phyloP scores from a whole-genome alignment of 2,888 invertebrate genomes.

The Neoitamus cyanurus region DNA sequence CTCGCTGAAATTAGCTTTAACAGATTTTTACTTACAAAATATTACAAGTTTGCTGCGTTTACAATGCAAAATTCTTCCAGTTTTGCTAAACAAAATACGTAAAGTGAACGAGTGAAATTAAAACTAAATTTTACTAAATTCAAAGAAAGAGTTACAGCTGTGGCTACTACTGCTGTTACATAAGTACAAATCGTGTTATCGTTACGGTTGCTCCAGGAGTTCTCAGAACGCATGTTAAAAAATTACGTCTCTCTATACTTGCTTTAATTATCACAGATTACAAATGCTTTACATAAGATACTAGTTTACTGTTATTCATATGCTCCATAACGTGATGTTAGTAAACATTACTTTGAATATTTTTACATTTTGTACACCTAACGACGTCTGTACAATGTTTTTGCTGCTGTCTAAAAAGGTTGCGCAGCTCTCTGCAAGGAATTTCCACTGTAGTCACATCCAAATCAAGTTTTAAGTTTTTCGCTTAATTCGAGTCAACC shows the following conservation, averaged over 20 bases:
- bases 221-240: constrained; percentile 27
- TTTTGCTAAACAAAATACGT: background rate
- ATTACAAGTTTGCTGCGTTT: background rate
- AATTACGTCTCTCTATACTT: constrained; percentile 53
- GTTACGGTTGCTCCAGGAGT: constrained; percentile 23
- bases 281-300: constrained; percentile 56
- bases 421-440: background rate
- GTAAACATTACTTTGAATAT: constrained; percentile 4
- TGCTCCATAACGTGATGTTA: background rate
- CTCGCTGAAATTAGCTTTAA: background rate
- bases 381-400: background rate
- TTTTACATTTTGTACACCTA: constrained; percentile 26
- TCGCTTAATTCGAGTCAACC: background rate
- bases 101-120: background rate
- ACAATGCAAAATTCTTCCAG: background rate
- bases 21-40: background rate
- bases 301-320: constrained; percentile 31
- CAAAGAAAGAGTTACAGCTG: background rate
- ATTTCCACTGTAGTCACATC: background rate
- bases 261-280: constrained; percentile 58
- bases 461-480: background rate
- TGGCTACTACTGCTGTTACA: constrained; percentile 6
- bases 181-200: constrained; percentile 28
- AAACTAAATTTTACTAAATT: constrained; percentile 7
- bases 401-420: background rate